Evolutionary conservation across 1,140 invertebrate genomes (phyloP).

Genomic region (Matsumurasca onukii): DNA sequence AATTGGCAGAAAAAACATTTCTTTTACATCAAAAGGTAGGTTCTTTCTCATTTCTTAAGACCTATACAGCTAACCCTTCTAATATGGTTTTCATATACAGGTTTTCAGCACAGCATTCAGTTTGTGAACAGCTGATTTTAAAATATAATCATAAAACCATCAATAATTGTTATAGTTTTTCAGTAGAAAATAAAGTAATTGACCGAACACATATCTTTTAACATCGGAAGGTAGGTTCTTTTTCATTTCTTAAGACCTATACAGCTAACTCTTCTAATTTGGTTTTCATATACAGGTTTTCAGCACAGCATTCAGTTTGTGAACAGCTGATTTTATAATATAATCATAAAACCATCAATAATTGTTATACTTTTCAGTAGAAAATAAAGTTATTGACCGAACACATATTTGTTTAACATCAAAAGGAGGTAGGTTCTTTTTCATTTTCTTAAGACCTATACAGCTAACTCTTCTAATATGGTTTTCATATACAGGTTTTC

Average conservation of each 20-base stretch:
- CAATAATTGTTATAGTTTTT: too few relatives aligned
- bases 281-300: background rate
- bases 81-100: conserved; percentile 2
- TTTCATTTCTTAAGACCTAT: too few relatives aligned
- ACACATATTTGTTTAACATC: too few relatives aligned
- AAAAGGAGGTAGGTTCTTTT: background rate
- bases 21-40: background rate
- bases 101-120: conserved; percentile 7
- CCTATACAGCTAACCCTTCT: too few relatives aligned
- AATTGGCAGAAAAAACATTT: too few relatives aligned
- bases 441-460: background rate
- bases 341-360: conserved; percentile 18
- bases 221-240: too few relatives aligned
- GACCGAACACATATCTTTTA: too few relatives aligned
- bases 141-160: conserved; percentile 23
- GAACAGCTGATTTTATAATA: conserved; percentile 12
- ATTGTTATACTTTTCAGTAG: background rate
- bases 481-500: background rate
- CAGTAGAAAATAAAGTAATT: too few relatives aligned
- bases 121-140: conserved; percentile 12
- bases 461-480: too few relatives aligned
- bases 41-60: background rate
- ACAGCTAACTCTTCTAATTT: too few relatives aligned
- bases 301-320: conserved; percentile 9
- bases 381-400: too few relatives aligned